These are phyloP conservation scores for Ivindomyrus marchei DNA, from an alignment of 2,113 vertebrate species.

Conservation along the genomic window DNA sequence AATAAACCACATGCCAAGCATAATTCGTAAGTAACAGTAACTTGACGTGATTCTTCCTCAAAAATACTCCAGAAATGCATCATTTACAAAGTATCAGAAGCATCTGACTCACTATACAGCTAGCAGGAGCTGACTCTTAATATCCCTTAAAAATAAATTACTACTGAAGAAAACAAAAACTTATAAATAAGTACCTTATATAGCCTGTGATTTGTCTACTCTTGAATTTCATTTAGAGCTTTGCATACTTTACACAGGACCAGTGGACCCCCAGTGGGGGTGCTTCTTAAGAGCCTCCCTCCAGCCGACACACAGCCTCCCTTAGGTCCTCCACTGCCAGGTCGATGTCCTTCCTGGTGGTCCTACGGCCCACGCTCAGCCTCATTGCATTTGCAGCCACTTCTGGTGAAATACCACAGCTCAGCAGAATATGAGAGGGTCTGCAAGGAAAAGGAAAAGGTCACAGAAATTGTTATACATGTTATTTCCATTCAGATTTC, in stretches of 20 bases:
- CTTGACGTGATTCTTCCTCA: not conserved
- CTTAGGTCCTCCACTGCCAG: constrained; percentile 74
- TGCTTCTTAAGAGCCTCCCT: constrained; percentile 26
- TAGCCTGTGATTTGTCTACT: not conserved
- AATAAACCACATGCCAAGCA: not conserved
- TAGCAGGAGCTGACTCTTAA: not conserved
- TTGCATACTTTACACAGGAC: not conserved
- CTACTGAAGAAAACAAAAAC: not conserved
- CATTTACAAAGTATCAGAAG: not conserved
- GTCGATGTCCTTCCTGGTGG: constrained; percentile 73
- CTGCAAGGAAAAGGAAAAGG: constrained; percentile 48
- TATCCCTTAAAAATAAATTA: not conserved
- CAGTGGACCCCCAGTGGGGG: not conserved
- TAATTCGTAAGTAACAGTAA: not conserved
- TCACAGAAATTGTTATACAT: not conserved
- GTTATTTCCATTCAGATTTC: not conserved
- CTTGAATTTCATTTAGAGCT: not conserved
- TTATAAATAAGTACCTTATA: not conserved
- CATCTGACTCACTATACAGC: not conserved
- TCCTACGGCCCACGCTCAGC: constrained; percentile 79
- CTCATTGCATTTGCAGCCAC: constrained; percentile 79
- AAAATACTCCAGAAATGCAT: not conserved
- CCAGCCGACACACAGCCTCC: constrained; percentile 65
- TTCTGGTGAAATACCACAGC: constrained; percentile 64
- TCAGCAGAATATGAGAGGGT: constrained; percentile 81